Evolutionary conservation across 2,797 vertebrate species (phyloP).

Genomic region (Rhinogobio ventralis): DNA sequence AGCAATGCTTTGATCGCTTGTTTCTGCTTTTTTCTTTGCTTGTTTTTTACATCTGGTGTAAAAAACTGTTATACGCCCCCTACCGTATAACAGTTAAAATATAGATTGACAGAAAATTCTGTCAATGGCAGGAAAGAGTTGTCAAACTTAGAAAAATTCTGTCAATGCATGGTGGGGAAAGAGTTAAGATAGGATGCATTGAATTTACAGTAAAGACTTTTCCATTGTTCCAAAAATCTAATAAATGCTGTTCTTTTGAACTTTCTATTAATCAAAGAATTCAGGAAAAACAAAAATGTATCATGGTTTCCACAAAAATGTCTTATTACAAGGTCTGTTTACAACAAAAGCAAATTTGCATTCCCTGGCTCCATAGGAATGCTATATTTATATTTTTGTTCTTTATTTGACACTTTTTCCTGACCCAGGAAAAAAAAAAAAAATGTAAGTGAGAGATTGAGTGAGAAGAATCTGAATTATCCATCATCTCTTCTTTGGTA

Average conservation of each 20-base stretch:
- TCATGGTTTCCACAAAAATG: background rate
- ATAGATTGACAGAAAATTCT: too few relatives aligned
- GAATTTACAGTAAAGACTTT: background rate
- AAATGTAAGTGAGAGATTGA: constrained; percentile 13
- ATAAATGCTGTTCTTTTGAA: background rate
- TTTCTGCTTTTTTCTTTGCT: too few relatives aligned
- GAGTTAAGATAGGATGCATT: background rate
- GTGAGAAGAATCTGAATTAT: constrained; percentile 24
- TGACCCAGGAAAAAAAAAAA: constrained; percentile 34
- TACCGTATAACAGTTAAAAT: too few relatives aligned
- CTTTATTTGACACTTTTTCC: constrained; percentile 11
- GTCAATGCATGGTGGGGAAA: background rate
- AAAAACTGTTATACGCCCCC: too few relatives aligned
- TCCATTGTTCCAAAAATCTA: background rate
- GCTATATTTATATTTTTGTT: background rate
- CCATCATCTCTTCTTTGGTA: constrained; percentile 44
- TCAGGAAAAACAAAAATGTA: background rate
- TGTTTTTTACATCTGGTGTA: too few relatives aligned
- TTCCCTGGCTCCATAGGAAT: background rate
- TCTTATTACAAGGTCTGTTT: background rate
- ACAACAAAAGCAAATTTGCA: background rate
- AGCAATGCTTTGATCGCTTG: too few relatives aligned
- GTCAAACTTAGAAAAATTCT: too few relatives aligned
- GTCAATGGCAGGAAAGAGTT: too few relatives aligned
- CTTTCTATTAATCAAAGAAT: background rate